phyloP scores from a whole-genome alignment of 2,888 invertebrate species.

The Sisyra nigra region DNA sequence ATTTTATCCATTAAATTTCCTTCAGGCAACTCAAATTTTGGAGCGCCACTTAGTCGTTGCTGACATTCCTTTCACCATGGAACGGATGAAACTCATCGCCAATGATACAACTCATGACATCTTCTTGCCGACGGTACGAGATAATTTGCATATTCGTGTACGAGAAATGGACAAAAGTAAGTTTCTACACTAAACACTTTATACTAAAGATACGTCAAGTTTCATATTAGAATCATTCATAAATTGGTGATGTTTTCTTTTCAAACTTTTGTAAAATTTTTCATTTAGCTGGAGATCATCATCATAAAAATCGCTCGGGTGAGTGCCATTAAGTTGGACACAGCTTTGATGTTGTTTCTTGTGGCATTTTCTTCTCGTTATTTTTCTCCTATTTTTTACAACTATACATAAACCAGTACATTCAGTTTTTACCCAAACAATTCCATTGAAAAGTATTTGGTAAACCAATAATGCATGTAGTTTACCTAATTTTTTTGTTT shows the following conservation, averaged over 20 bases:
- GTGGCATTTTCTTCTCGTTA: too few species aligned
- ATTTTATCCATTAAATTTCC: conserved; percentile 16
- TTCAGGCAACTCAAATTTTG: conserved; percentile 63
- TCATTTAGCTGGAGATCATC: conserved; percentile 3
- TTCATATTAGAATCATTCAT: neutral
- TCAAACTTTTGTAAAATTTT: neutral
- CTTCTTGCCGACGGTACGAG: conserved; percentile 53
- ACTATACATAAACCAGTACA: too few species aligned
- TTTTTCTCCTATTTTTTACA: too few species aligned
- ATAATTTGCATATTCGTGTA: conserved; percentile 53
- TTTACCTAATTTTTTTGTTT: too few species aligned
- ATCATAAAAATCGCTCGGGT: conserved; percentile 1
- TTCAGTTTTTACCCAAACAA: too few species aligned
- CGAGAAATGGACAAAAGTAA: conserved; percentile 59
- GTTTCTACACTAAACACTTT: too few species aligned
- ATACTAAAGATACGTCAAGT: too few species aligned
- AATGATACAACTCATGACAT: conserved; percentile 46
- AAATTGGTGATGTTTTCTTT: too few species aligned
- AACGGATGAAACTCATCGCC: conserved; percentile 53
- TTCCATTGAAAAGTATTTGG: too few species aligned
- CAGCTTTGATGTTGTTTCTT: too few species aligned
- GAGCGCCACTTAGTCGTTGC: conserved; percentile 79
- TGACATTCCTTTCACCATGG: conserved; percentile 63
- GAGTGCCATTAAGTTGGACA: neutral
- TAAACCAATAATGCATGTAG: too few species aligned